Conservation (phyloP, 2,113 vertebrate species). For the Aspiorhynchus laticeps region DNA sequence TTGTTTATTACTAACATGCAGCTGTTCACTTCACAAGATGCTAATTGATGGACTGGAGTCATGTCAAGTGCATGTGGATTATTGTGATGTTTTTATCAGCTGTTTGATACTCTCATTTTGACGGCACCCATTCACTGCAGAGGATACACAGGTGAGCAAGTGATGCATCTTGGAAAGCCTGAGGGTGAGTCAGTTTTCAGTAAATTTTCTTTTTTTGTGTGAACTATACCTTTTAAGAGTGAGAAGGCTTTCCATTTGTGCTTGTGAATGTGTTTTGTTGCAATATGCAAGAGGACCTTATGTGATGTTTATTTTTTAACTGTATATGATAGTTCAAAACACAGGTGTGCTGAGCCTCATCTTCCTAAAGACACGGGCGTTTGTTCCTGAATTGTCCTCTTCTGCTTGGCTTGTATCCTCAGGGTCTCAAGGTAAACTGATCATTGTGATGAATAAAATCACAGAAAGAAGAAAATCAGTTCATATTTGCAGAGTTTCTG, state of each 20-base stretch:
- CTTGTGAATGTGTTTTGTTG: neutral
- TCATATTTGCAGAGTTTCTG: neutral
- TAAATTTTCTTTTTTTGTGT: too few relatives aligned
- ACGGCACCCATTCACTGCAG: too few relatives aligned
- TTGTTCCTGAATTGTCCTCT: conserved; percentile 58
- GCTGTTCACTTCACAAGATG: too few relatives aligned
- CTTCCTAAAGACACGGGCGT: conserved; percentile 66
- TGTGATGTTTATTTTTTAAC: neutral
- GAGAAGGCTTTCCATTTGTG: neutral
- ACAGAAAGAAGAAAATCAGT: neutral
- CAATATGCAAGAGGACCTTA: neutral
- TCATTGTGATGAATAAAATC: neutral
- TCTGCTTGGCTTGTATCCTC: conserved; percentile 70
- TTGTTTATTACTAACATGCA: too few relatives aligned
- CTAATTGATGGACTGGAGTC: too few relatives aligned
- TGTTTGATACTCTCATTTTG: too few relatives aligned
- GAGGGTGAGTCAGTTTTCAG: too few relatives aligned
- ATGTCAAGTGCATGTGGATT: too few relatives aligned
- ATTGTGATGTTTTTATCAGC: too few relatives aligned
- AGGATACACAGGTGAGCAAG: too few relatives aligned
- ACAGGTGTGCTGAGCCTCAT: conserved; percentile 67
- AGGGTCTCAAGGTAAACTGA: conserved; percentile 65
- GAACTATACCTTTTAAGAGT: too few relatives aligned
- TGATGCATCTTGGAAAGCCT: too few relatives aligned
- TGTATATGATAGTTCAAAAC: conserved; percentile 59